Base-by-base conservation (phyloP, 2,113 vertebrate genomes). In the Perca fluviatilis region DNA sequence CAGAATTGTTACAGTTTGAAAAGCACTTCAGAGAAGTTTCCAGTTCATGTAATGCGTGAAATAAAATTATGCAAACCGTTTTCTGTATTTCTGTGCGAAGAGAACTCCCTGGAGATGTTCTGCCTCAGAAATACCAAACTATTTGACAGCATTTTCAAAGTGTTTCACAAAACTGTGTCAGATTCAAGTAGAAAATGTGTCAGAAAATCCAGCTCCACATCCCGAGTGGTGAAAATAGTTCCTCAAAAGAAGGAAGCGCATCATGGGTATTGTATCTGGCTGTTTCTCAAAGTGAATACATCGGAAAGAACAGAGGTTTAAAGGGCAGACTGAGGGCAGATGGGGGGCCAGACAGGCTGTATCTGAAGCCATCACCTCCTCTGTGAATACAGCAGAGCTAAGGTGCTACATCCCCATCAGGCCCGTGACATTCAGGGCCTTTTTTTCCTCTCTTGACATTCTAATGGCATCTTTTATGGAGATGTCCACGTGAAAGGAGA, bases 401-500 rank as follows among this genome's bases (percentile, higher is more conserved):
- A 82, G 81, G 74, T 74, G 83, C 71, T 14, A 65, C 74, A 23
- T 85, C 84, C 80, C 83, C 87, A 65, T 87, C 90, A 88, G 74
- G 43, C 47, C 62, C 1, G 23, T 89, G 91, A 90, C 89, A 91
- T 90, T 92, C 87, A 87, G 51, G 64, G 56, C 66, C 76, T 84
- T 82, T 87, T 82, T 87, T 81, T 86, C 53, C 67, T 56, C 81
- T 77, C 82, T 62, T 91, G 91, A 89, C 91, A 88, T 93, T 91
- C 86, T 81, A 89, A 89, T 87, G 73, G 79, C 88, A 72, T 91
- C 83, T 85, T 84, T 88, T 80, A 88, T 86, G 77, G 88, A 86
- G 91, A 93, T 19, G 79, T 86, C 77, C 82, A 40, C 40, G 65
- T 68, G 82, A 85, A 85, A 88, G 74, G 74, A 72, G 72, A 72